Base-by-base conservation (phyloP, 2,888 invertebrate species). In the Protophormia terraenovae region DNA sequence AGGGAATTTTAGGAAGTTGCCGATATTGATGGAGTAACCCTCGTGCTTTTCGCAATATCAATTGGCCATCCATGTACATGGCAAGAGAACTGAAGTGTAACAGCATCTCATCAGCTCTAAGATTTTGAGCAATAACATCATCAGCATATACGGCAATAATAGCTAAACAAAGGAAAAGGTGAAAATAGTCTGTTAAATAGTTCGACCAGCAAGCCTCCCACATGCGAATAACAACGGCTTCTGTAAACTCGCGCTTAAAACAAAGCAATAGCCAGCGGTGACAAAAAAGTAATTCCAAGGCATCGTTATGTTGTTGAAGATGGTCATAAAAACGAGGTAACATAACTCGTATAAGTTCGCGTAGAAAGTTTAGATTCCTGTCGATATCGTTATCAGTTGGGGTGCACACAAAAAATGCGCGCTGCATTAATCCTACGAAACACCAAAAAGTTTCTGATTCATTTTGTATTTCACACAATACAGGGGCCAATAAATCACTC, bases 191-290 rank as follows among this genome's bases (percentile, higher is more conserved):
- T 0, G 98, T 98, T 90, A 98, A 95, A 92, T 98, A 98, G 93
- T 98, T 98, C 0, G 98, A 96, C 99, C 99, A 99, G 93, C 98
- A 99, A 2, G 98, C 97, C 93, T 98, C 98, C 98, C 98, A 98
- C 96, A 98, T 98, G 38, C 96, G 94, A 58, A 98, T 94, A 0
- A 97, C 97, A 45, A 97, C 96, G 14, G 95, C 95, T 91, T 98
- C 97, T 0, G 97, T 96, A 90, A 98, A 98, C 93, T 98, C 98
- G 0, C 98, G 94, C 89, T 97, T 97, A 93, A 98, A 97, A 92
- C 98, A 98, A 94, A 98, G 92, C 83, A 98, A 93, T 89, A 98
- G 97, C 98, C 98, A 98, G 84, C 98, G 95, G 92, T 98, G 98
- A 88, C 98, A 98, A 91, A 98, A 98, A 22, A 98, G 93, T 66